Evolutionary conservation across 2,113 vertebrate species (phyloP), one percentile per base, ranked within the genome.

Genomic region (Anhinga anhinga): DNA sequence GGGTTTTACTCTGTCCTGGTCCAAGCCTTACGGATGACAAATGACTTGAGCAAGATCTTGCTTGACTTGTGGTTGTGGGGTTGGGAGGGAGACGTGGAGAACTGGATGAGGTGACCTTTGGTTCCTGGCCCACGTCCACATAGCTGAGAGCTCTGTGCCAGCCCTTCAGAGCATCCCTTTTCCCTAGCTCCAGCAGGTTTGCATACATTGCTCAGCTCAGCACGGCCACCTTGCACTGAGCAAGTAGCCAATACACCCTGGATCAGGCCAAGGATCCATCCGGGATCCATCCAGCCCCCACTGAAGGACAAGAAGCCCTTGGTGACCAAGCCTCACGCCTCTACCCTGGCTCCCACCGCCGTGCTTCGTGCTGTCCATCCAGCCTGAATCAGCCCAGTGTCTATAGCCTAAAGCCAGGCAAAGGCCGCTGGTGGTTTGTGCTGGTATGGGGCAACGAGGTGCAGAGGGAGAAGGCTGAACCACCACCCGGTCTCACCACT

Each of bases 211-310:
- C 13, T 76, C 4, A 8, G 36, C 67, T 85, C 8, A 8, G 36
- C 74, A 38, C 9, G 2, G 21, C 36, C 55, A 38, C 42, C 36
- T 45, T 27, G 14, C 62, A 7, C 23, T 27, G 34, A 63, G 49
- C 11, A 70, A 69, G 63, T 16, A 63, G 17, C 34, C 38, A 40
- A 4, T 23, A 45, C 16, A 73, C 27, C 25, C 32, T 69, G 32
- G 47, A 50, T 93, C 36, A 40, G 42, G 25, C 32, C 62, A 70
- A 40, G 69, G 34, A 81, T 58, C 82, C 62, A 45, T 26, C 40
- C 0, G 1, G 49, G 17, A 55, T 69, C 55, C 8, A 0, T 44
- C 47, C 47, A 69, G 8, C 5, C 25, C 23, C 17, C 6, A 5
- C 0, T 45, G 50, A 22, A 59, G 5, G 38, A 18, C 17, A 22